These are phyloP conservation scores for Thamnophis elegans DNA, from an alignment of 2,797 vertebrate species.

Conservation along the genomic window DNA sequence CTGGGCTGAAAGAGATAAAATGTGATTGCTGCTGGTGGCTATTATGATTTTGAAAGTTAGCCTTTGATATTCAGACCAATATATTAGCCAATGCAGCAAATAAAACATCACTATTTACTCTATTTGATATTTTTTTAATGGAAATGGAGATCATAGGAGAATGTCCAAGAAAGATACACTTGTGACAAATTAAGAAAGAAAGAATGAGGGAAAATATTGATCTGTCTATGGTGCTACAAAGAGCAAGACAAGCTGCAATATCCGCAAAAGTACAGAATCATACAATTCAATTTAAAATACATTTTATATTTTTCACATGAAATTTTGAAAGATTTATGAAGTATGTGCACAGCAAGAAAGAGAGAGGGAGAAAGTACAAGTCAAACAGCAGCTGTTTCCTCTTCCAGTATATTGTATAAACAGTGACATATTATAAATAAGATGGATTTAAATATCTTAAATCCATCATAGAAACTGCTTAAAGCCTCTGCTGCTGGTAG, in stretches of 20 bases:
- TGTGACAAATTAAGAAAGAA: neutral
- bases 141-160: neutral
- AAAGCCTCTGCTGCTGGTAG: neutral
- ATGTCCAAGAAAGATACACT: neutral
- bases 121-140: neutral
- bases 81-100: neutral
- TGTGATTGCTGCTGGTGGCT: neutral
- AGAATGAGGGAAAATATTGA: neutral
- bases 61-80: neutral
- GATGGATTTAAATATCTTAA: neutral
- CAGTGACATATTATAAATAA: neutral
- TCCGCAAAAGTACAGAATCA: neutral
- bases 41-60: neutral
- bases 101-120: neutral
- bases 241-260: neutral
- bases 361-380: neutral
- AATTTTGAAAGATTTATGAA: neutral
- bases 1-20: constrained; percentile 12
- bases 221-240: neutral
- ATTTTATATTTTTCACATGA: neutral
- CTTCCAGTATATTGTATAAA: neutral
- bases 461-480: neutral
- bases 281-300: neutral
- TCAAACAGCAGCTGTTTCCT: neutral
- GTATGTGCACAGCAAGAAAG: neutral